These are phyloP conservation scores for Pachydiplax longipennis DNA, from an alignment of 2,888 invertebrate genomes.

Conservation along the genomic window DNA sequence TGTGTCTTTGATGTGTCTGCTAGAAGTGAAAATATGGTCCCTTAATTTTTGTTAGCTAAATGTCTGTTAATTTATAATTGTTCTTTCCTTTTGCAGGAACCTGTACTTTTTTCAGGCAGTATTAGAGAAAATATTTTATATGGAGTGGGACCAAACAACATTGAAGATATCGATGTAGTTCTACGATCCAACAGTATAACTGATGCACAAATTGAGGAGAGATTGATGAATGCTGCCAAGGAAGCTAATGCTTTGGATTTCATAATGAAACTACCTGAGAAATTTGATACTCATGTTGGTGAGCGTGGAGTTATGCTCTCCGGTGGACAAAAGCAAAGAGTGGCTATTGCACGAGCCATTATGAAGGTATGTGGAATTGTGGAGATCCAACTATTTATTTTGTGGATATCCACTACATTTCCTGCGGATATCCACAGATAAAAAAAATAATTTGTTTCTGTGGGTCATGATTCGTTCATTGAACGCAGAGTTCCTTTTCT, in stretches of 20 bases:
- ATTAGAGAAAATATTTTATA: slow-evolving; percentile 92
- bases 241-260: slow-evolving; percentile 90
- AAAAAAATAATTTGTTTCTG: no score
- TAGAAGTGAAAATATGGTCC: no score
- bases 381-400: no score
- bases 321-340: slow-evolving; percentile 92
- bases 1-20: no score
- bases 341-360: slow-evolving; percentile 91
- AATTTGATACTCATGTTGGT: slow-evolving; percentile 85
- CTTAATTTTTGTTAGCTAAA: neutral
- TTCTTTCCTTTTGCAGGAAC: slow-evolving; percentile 71
- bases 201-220: slow-evolving; percentile 56
- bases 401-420: no score
- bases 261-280: slow-evolving; percentile 69
- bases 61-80: neutral
- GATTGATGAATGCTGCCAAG: slow-evolving; percentile 70
- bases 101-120: slow-evolving; percentile 87
- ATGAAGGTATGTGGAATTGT: slow-evolving; percentile 84
- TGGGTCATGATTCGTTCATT: no score
- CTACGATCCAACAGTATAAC: slow-evolving; percentile 48
- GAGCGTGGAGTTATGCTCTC: slow-evolving; percentile 89
- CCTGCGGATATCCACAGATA: no score
- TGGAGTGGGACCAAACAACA: slow-evolving; percentile 67
- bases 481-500: no score
- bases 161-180: slow-evolving; percentile 50